Evolutionary conservation across 2,797 vertebrate species (phyloP), one percentile per base, ranked within the genome.

Genomic region (Columba guinea): DNA sequence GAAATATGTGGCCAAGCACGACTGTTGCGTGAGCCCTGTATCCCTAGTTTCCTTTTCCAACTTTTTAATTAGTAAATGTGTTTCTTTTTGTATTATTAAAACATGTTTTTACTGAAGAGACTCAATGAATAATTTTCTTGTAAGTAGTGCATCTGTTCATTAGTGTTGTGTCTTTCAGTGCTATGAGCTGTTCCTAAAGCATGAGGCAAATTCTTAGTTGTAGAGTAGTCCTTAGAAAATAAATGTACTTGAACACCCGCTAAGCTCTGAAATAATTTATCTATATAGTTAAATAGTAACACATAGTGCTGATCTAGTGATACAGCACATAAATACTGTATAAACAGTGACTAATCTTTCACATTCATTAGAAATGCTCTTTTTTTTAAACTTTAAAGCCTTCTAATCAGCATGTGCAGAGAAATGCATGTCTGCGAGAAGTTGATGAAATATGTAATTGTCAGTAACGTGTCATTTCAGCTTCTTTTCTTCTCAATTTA

Each of bases 231-330:
- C 76, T 84, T 88, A 65, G 55, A 55, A 78, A 55, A 75, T 30
- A 59, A 84, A 65, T 65, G 63, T 62, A n/a, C 30, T 84, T 65
- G 23, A 84, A 59, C 28, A 26, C 67, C 48, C 44, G 48, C 59
- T 84, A 17, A 69, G 22, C 34, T 91, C 44, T 73, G 46, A 87
- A 96, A 94, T 74, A 88, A 84, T 73, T 84, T 69, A 87, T 44
- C 81, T 67, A 1, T 58, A 28, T 55, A 90, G 85, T 81, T 94
- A 90, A 93, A 86, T 83, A 94, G 89, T 96, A 97, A 94, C 86
- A 69, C 70, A 37, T 63, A 7, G 8, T 46, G 60, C 55, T 89
- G 71, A 69, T 91, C 49, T 55, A 63, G 60, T 46, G 79, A 48
- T 87, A 67, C n/a, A 59, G 59, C 14, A 48, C 32, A 52, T 75